A percentile compares a stretch with the other conserved stretches of the same genome.
phyloP scores from a whole-genome alignment of 2,797 vertebrate species.

The Poecilia gillii region DNA sequence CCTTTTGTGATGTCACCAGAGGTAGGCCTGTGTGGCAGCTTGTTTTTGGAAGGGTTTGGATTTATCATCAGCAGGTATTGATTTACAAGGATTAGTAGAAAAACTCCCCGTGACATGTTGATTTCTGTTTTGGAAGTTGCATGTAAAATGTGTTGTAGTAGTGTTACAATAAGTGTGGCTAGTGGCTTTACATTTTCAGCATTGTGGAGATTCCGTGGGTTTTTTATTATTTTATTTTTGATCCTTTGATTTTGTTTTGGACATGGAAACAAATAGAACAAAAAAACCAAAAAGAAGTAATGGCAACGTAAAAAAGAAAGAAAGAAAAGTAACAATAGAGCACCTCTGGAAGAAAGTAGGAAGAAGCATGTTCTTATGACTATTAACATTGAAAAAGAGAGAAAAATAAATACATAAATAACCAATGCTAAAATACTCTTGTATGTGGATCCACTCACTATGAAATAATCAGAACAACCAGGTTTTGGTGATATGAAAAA shows the following conservation, averaged over 20 bases:
- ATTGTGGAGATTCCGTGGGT: conserved; percentile 46
- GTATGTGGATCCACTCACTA: conserved; percentile 61
- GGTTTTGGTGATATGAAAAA: background rate
- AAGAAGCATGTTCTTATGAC: too few species aligned
- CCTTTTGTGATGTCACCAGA: background rate
- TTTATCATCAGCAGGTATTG: background rate
- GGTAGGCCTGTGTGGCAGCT: background rate
- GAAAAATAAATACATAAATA: too few species aligned
- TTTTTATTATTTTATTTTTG: conserved; percentile 36
- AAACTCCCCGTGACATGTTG: background rate
- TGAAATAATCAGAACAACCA: conserved; percentile 60
- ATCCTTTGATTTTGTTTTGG: conserved; percentile 56
- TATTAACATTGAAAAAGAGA: too few species aligned
- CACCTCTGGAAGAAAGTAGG: too few species aligned
- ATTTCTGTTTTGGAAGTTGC: background rate
- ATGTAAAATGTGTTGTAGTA: background rate
- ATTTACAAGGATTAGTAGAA: background rate
- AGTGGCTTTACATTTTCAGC: conserved; percentile 62
- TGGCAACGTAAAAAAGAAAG: too few species aligned
- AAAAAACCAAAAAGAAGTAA: too few species aligned
- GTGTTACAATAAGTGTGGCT: conserved; percentile 60
- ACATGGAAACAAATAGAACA: too few species aligned
- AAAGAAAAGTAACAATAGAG: too few species aligned
- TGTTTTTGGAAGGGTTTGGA: background rate
- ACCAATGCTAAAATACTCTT: background rate